phyloP scores from a whole-genome alignment of 2,113 vertebrate species.

The Desmodus rotundus region DNA sequence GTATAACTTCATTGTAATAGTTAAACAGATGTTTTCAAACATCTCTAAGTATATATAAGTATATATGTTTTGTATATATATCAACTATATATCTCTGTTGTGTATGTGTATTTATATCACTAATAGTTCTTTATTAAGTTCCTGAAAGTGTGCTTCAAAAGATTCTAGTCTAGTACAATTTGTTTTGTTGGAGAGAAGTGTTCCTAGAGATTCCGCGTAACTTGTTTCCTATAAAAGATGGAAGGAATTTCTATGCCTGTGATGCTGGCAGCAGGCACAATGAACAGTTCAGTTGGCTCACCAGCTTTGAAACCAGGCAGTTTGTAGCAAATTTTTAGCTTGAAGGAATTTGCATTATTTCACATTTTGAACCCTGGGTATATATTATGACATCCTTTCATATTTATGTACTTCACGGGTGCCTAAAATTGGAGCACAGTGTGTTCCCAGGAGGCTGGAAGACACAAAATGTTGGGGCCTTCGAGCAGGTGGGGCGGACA shows the following conservation, averaged over 20 bases:
- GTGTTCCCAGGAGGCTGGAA: neutral
- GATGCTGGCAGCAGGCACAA: neutral
- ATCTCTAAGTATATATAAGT: neutral
- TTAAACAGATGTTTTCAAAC: neutral
- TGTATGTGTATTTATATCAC: neutral
- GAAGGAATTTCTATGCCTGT: neutral
- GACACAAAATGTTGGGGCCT: neutral
- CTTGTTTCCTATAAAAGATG: neutral
- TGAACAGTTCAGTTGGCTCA: neutral
- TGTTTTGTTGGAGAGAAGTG: neutral
- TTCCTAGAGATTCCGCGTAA: neutral
- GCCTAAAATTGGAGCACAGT: neutral
- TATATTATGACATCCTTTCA: constrained; percentile 5
- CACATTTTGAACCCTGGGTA: constrained; percentile 9
- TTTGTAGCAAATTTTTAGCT: constrained; percentile 11
- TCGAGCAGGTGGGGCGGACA: neutral
- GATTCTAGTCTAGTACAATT: neutral
- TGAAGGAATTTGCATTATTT: neutral
- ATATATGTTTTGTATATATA: no score
- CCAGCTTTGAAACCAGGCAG: neutral
- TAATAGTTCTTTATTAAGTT: neutral
- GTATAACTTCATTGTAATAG: neutral
- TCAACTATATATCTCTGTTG: neutral
- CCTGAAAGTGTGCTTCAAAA: neutral
- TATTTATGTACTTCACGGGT: neutral